Percentiles rank a stretch among this genome's conserved stretches.
Conservation (phyloP, 2,888 invertebrate species). For the Lymantria monacha region DNA sequence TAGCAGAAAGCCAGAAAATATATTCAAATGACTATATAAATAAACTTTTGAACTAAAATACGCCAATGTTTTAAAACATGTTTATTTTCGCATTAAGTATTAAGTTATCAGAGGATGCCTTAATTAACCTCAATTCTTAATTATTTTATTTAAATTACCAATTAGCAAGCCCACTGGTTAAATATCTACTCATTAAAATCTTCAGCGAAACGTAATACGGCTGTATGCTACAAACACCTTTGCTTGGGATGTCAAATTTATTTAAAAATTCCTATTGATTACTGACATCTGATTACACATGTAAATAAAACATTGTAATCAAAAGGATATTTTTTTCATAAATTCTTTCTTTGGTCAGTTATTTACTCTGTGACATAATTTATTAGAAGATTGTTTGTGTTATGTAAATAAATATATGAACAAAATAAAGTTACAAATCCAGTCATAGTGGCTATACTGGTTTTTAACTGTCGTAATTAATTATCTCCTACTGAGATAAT, state of each 20-base stretch:
- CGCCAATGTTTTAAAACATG: no score
- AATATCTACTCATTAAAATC: neutral
- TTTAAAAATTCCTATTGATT: conserved; percentile 9
- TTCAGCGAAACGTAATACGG: conserved; percentile 9
- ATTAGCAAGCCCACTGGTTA: neutral
- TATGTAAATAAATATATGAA: neutral
- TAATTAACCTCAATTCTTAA: conserved; percentile 6
- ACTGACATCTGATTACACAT: conserved; percentile 4
- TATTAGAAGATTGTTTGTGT: neutral
- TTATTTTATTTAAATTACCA: neutral
- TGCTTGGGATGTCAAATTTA: conserved; percentile 15
- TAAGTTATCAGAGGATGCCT: neutral
- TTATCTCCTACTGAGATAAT: conserved; percentile 21
- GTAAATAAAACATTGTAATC: conserved; percentile 22
- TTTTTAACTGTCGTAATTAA: neutral
- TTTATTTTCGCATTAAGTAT: neutral
- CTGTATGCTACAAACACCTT: conserved; percentile 18
- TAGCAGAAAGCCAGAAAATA: no score
- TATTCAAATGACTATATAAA: no score
- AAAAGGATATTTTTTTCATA: neutral
- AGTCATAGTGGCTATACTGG: neutral
- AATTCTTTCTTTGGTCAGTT: no score
- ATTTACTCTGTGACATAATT: no score
- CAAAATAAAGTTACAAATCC: neutral
- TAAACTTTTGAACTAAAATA: no score